These are phyloP conservation scores for Caenorhabditis afra DNA, from an alignment of 2,888 invertebrate genomes.

Conservation along the genomic window DNA sequence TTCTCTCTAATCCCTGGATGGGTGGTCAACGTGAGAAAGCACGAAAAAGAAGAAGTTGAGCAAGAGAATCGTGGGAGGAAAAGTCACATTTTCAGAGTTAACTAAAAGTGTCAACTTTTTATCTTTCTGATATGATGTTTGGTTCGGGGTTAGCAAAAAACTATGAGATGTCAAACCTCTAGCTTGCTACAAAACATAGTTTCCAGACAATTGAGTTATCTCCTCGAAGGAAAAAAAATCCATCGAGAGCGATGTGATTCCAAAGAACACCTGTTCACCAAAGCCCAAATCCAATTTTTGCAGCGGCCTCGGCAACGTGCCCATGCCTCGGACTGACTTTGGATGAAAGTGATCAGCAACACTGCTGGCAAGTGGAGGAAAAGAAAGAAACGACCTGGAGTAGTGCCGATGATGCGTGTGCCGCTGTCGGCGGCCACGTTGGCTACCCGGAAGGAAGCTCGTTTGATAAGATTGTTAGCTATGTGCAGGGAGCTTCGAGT, in stretches of 20 bases:
- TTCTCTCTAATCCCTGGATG: too few relatives aligned
- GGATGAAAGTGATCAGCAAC: slow-evolving; percentile 52
- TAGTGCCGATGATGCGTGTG: slow-evolving; percentile 67
- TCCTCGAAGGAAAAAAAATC: neutral
- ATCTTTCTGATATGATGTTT: too few relatives aligned
- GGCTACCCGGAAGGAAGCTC: slow-evolving; percentile 58
- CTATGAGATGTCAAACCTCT: too few relatives aligned
- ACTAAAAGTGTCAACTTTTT: too few relatives aligned
- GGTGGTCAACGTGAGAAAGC: too few relatives aligned
- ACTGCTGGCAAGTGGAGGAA: slow-evolving; percentile 62
- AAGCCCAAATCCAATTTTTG: slow-evolving; percentile 12
- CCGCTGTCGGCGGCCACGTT: slow-evolving; percentile 67
- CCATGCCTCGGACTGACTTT: slow-evolving; percentile 57
- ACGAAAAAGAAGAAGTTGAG: too few relatives aligned
- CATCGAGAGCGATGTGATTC: neutral
- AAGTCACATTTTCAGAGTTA: too few relatives aligned
- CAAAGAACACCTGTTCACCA: slow-evolving; percentile 40
- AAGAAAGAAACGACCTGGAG: slow-evolving; percentile 59
- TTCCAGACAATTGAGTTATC: slow-evolving; percentile 25
- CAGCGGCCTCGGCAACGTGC: slow-evolving; percentile 43
- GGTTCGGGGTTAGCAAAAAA: too few relatives aligned
- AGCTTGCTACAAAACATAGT: neutral
- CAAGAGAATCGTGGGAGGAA: too few relatives aligned
- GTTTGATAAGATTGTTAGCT: slow-evolving; percentile 32
- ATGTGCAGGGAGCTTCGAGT: slow-evolving; percentile 52